Evolutionary conservation across 2,888 invertebrate species (phyloP), one percentile per base, ranked within the genome.

Genomic region (Amblyjoppa fuscipennis): DNA sequence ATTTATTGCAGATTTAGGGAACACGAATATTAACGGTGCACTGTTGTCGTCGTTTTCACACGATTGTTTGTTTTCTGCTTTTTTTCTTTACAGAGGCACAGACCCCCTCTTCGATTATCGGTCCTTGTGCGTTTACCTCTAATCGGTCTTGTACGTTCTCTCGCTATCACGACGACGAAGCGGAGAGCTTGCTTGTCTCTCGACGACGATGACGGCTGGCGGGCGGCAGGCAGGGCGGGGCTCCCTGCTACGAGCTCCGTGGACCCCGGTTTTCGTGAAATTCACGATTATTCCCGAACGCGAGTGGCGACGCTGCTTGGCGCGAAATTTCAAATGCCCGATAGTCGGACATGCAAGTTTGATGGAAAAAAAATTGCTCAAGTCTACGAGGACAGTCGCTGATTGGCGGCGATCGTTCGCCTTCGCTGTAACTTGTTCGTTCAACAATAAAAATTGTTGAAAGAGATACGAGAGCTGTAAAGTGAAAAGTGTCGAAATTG

Each of bases 191-290:
- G 80, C 80, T 68, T 34, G 71, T 31, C 45, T 70, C 77, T 68
- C 79, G 66, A 74, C 81, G 87, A 86, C 84, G 80, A 78, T 86
- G 79, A 81, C 85, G 87, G 81, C 85, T 87, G 75, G 85, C 82
- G 83, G 89, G 91, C 90, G 90, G 90, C 90, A 90, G 90, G 92
- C 91, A 93, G 93, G 93, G 93, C 91, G 93, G 93, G 93, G 93
- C 93, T 93, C 93, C 93, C 91, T 93, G 92, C 87, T 87, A 86
- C 84, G 83, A 91, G 87, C 84, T 87, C 85, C 88, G 93, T 92
- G 87, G 88, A 93, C 93, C 92, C 93, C 93, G 93, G 90, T 83
- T 87, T 66, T 53, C 80, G 81, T 74, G 38, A 49, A 64, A n/a
- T 16, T 80, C 64, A 71, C 87, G 88, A 85, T 34, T 28, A 82